Conservation (phyloP, 1,140 invertebrate genomes). For the Procambarus virginalis region DNA sequence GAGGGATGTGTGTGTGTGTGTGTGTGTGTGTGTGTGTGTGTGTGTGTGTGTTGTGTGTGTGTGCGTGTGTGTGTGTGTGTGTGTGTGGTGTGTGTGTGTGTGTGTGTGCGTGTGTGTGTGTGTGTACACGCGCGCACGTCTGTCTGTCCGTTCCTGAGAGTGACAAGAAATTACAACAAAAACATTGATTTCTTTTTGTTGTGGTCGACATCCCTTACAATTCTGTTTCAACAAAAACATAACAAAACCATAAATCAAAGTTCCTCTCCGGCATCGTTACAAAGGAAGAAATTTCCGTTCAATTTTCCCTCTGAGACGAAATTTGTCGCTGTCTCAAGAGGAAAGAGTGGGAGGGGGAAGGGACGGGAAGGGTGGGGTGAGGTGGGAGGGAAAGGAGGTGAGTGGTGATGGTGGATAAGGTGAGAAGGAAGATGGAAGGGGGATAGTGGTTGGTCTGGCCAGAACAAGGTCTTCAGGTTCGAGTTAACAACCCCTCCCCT, state of each 20-base stretch:
- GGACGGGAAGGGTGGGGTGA: background rate
- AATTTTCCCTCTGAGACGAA: background rate
- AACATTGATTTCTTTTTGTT: too few species aligned
- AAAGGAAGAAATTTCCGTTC: background rate
- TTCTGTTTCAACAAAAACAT: background rate
- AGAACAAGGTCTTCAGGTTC: too few species aligned
- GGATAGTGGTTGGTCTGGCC: too few species aligned
- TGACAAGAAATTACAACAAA: too few species aligned
- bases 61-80: conserved; percentile 25
- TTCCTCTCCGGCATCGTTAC: background rate
- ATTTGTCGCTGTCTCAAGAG: background rate
- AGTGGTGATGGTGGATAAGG: background rate
- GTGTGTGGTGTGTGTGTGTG: conserved; percentile 24
- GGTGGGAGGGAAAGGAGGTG: background rate
- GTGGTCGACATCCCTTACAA: background rate
- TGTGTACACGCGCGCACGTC: background rate
- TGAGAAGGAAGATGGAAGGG: background rate
- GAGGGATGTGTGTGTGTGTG: too few species aligned
- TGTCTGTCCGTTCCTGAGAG: too few species aligned
- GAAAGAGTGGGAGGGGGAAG: background rate
- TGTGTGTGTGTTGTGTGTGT: too few species aligned
- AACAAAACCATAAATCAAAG: background rate
- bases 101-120: conserved; percentile 20
- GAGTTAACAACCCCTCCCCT: too few species aligned
- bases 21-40: too few species aligned